Base-by-base conservation (phyloP, 1,140 invertebrate species). In the Brachionus calyciflorus region DNA sequence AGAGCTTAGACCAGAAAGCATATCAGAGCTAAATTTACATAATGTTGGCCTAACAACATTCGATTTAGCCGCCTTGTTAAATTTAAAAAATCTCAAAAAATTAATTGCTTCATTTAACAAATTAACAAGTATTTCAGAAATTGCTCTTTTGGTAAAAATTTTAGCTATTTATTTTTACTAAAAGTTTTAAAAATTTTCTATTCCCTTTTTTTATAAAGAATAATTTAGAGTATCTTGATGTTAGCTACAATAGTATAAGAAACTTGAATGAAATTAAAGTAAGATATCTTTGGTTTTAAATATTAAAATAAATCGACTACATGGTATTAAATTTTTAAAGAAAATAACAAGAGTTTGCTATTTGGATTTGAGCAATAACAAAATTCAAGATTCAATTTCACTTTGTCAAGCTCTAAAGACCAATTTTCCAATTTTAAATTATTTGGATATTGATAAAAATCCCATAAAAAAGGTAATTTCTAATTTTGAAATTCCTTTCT, bases 21-120 rank as follows among this genome's bases (percentile, higher is more conserved):
- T 85, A 14, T 82, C 81, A 19, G 77, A 78, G 3, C 78, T 85
- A 7, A 84, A 84, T 80, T 81, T 85, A 57, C 83, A 84, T 81
- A 81, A 81, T 55, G 81, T 81, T 73, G 82, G 83, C 7, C 70
- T 85, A 44, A 80, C 79, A 14, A 83, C 81, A 55, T 70, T 85
- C 10, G 81, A 81, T 76, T 76, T 80, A 12, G 28, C 28, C 3
- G 1, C 69, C 26, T 70, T 85, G 12, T 80, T 82, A 24, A 69
- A 48, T 17, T 76, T 83, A 3, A 41, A 75, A 26, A 55, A 75
- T 12, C 78, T 85, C 9, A 81, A 80, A 76, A 80, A 79, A 76
- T 79, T 85, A 3, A 78, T 82, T 10, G 80, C 83, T 76, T 82
- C 81, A 75, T 84, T 83, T 78, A 85, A 85, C 79, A 82, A 84